Evolutionary conservation across 2,113 vertebrate genomes (phyloP), one percentile per base, ranked within the genome.

Genomic region (Prunella himalayana): DNA sequence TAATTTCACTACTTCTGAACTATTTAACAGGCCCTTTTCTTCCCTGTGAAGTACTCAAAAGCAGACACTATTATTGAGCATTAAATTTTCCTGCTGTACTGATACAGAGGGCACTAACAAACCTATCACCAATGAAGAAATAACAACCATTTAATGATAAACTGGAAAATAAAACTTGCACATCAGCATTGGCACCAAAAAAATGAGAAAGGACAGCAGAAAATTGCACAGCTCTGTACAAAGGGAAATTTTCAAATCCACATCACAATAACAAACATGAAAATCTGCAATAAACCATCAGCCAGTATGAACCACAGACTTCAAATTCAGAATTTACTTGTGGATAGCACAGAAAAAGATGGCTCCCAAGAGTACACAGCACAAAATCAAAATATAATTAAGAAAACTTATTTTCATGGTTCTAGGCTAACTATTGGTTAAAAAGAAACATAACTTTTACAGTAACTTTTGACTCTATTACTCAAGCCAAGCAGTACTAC

Each of bases 391-490:
- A 82, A 59, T 66, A 37, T 6, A 70, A 45, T 50, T 78, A 89
- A 53, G 17, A 61, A 92, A 59, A 15, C 33, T 63, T 85, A 45
- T 47, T 76, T 94, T 65, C 47, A 60, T 14, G 15, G 30, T 68
- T 35, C 47, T 28, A 65, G 70, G 22, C 24, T 95, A 79, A 59
- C 39, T 54, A 9, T 9, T 77, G 50, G 42, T 51, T 77, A 90
- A 72, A 66, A 2, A 90, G 54, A 79, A 80, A 72, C 14, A 61
- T 57, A 64, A 42, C 60, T 92, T 94, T 90, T 91, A 94, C 54
- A 90, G 91, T 63, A 72, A 77, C 27, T 88, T 92, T 42, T 63
- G 24, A 35, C 49, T 76, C 42, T 61, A 7, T 73, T 82, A 80
- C 42, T 57, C 66, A 91, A 86, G 60, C 35, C 75, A 87, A 87